Percentiles rank a stretch among this genome's conserved stretches.
Conservation (phyloP, 2,113 vertebrate species). For the Cyrtonyx montezumae region DNA sequence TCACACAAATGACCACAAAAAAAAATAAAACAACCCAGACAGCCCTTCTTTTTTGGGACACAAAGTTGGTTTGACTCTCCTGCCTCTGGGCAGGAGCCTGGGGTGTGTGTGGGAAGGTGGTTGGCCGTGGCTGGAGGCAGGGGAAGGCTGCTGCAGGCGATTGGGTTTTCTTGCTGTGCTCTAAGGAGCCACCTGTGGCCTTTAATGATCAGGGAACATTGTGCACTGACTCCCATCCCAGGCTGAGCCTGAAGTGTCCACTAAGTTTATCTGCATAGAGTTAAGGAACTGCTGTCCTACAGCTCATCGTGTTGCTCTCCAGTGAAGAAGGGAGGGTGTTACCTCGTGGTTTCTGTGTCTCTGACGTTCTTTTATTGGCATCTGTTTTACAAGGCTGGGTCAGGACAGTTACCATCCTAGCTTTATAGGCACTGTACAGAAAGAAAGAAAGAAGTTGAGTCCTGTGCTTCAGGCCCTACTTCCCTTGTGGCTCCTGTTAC, state of each 20-base stretch:
- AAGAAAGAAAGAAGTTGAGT: background rate
- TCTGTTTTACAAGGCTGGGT: background rate
- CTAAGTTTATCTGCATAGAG: background rate
- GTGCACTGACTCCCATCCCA: fast-evolving
- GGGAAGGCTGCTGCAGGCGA: no score
- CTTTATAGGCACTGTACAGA: background rate
- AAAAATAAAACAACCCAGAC: background rate
- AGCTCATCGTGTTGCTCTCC: background rate
- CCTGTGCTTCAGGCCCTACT: background rate
- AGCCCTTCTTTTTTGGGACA: background rate
- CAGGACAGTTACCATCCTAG: background rate
- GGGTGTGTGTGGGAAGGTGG: background rate
- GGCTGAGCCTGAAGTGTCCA: background rate
- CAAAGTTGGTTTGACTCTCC: background rate
- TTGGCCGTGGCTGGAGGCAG: background rate
- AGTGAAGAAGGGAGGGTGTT: background rate
- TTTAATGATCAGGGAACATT: no score
- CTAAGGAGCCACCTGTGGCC: background rate
- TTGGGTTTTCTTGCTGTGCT: background rate
- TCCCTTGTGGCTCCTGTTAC: background rate
- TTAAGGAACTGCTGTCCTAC: fast-evolving
- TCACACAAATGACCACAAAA: no score
- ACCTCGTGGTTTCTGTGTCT: background rate
- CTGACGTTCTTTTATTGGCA: background rate
- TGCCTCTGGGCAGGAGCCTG: background rate